These are phyloP conservation scores for Labia minor DNA, from an alignment of 2,888 invertebrate species.

Conservation along the genomic window DNA sequence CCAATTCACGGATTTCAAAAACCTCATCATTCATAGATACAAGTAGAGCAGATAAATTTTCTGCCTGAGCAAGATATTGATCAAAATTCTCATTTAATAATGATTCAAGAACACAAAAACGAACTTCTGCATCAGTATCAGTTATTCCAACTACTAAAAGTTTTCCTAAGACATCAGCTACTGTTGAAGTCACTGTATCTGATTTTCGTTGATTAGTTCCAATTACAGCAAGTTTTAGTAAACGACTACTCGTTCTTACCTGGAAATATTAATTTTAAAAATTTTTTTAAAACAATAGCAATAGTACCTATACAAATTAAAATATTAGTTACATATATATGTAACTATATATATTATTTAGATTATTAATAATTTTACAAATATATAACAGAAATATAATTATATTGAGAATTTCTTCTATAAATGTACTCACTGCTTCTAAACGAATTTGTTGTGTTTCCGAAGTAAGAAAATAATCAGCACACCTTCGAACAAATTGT, in stretches of 20 bases:
- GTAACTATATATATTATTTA: no score
- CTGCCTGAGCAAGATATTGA: slow-evolving; percentile 89
- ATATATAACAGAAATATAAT: no score
- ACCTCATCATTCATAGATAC: slow-evolving; percentile 95
- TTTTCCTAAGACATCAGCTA: slow-evolving; percentile 84
- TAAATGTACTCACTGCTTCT: slow-evolving; percentile 83
- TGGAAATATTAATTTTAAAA: no score
- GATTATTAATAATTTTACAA: not conserved
- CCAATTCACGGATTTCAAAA: slow-evolving; percentile 87
- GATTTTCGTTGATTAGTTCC: slow-evolving; percentile 51
- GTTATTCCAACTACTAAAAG: slow-evolving; percentile 87
- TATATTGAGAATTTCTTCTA: no score
- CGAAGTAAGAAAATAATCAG: slow-evolving; percentile 80
- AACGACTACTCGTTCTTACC: slow-evolving; percentile 70
- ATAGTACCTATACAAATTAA: no score
- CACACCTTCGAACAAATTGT: slow-evolving; percentile 85
- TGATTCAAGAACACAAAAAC: slow-evolving; percentile 84
- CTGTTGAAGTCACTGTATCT: slow-evolving; percentile 74
- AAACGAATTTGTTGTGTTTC: slow-evolving; percentile 85
- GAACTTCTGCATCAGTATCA: slow-evolving; percentile 88
- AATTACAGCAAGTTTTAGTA: slow-evolving; percentile 72
- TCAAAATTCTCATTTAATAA: slow-evolving; percentile 79
- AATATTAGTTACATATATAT: no score
- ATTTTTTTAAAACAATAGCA: no score
- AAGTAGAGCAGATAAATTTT: slow-evolving; percentile 84